Percentiles rank a stretch among this genome's conserved stretches.
These are phyloP conservation scores for Falco columbarius DNA, from an alignment of 2,797 vertebrate species.

Conservation along the genomic window DNA sequence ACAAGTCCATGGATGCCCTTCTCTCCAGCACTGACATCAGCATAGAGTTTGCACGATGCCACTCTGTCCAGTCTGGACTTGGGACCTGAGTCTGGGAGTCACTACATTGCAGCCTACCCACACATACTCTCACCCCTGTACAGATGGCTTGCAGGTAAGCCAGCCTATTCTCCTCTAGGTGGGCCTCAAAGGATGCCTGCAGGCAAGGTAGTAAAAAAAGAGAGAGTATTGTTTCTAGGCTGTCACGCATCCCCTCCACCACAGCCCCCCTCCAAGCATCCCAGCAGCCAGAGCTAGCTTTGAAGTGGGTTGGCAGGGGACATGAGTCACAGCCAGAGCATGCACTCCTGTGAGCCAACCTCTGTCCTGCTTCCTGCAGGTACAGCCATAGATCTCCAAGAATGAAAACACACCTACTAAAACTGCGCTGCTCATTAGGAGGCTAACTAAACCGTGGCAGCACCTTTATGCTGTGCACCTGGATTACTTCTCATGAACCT, in stretches of 20 bases:
- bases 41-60: rapidly evolving
- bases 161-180: not conserved
- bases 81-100: not conserved
- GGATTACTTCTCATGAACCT: not conserved
- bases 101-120: not conserved
- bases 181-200: not conserved
- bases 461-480: not conserved
- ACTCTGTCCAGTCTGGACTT: not conserved
- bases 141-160: not conserved
- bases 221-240: not conserved
- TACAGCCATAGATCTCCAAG: not conserved
- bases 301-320: constrained; percentile 30
- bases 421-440: constrained; percentile 1
- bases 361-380: not conserved
- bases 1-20: not conserved
- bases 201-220: not conserved
- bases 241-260: not conserved
- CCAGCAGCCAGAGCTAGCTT: not conserved
- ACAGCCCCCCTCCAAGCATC: not conserved
- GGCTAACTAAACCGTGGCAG: not conserved
- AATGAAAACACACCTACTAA: not conserved
- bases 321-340: not conserved
- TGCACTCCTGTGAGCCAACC: rapidly evolving
- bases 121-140: not conserved
- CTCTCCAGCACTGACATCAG: not conserved